Evolutionary conservation across 1,140 invertebrate genomes (phyloP), one percentile per base, ranked within the genome.

Genomic region (Hermatobates lingyangjiaoensis): DNA sequence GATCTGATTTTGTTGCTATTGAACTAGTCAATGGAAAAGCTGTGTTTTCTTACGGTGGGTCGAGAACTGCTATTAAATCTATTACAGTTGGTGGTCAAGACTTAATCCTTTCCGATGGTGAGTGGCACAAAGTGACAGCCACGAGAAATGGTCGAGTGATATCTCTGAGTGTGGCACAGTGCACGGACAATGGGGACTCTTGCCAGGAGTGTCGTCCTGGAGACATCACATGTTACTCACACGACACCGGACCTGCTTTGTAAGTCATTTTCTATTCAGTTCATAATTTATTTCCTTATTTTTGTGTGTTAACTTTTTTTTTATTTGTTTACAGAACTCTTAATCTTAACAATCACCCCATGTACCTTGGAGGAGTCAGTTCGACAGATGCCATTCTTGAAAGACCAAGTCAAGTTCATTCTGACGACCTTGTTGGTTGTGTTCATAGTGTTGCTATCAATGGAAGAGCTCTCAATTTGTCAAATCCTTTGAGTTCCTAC

Each of bases 371-470:
- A 26, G 92, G 92, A 20, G 64, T 96, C 12, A 68, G 75, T 30
- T 79, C 79, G 45, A 81, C 89, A 0, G 83, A 90, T 66, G 80
- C 86, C 1, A 76, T 93, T 0, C 64, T 92, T 7, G 83, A 90
- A 64, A 73, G 86, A 49, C 82, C 84, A 0, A 87, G 84, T 0
- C 87, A 93, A 69, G 77, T 95, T 23, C 79, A 81, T 55, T 83
- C 87, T 0, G 88, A 94, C 61, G 90, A 95, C 64, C 80, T 95
- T 47, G 79, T 94, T 28, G 92, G 92, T 1, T 95, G 92, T 60
- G 74, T 95, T 48, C 86, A 93, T 59, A 88, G 86, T 55, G 80
- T 94, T 0, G 77, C 80, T 0, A 77, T 95, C 27, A 92, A 93
- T 61, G 88, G 88, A 7, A 71, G 83, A 12, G 64, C 74, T 1